A percentile compares a stretch with the other conserved stretches of the same genome.
phyloP scores from a whole-genome alignment of 2,888 invertebrate genomes.

The Theretra japonica region DNA sequence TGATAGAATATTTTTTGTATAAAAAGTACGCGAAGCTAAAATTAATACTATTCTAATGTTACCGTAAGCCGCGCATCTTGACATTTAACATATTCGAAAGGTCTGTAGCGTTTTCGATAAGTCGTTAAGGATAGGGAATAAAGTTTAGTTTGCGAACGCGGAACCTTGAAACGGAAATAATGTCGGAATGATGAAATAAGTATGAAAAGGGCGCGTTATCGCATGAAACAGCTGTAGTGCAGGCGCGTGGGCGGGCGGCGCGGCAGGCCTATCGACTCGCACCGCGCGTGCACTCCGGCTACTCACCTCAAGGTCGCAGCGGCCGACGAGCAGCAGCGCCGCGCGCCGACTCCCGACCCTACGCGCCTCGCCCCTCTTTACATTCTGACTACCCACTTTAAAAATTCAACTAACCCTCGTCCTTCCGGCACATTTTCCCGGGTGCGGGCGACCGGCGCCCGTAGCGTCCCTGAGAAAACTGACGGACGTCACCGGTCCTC shows the following conservation, averaged over 20 bases:
- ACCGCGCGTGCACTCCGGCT: conserved; percentile 56
- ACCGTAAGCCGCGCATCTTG: neutral
- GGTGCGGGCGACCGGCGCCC: conserved; percentile 69
- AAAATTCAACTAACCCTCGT: conserved; percentile 72
- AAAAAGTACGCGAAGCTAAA: neutral
- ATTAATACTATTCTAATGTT: neutral
- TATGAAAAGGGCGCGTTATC: conserved; percentile 62
- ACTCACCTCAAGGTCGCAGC: conserved; percentile 80
- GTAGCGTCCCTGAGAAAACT: conserved; percentile 76
- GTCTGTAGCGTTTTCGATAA: neutral
- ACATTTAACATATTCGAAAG: neutral
- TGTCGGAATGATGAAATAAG: conserved; percentile 44
- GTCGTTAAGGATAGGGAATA: neutral
- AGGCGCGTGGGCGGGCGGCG: conserved; percentile 68
- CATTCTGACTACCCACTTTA: conserved; percentile 62
- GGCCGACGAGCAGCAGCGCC: conserved; percentile 44
- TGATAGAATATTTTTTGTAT: too few relatives aligned
- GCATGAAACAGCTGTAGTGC: conserved; percentile 79
- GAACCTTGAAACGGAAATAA: conserved; percentile 35
- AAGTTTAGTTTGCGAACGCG: neutral
- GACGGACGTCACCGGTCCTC: conserved; percentile 74
- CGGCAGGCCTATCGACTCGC: conserved; percentile 67
- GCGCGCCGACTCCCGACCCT: conserved; percentile 59
- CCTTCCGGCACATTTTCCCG: conserved; percentile 67
- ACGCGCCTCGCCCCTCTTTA: conserved; percentile 61